Conservation (phyloP, 2,888 invertebrate genomes). For the Metellina segmentata region DNA sequence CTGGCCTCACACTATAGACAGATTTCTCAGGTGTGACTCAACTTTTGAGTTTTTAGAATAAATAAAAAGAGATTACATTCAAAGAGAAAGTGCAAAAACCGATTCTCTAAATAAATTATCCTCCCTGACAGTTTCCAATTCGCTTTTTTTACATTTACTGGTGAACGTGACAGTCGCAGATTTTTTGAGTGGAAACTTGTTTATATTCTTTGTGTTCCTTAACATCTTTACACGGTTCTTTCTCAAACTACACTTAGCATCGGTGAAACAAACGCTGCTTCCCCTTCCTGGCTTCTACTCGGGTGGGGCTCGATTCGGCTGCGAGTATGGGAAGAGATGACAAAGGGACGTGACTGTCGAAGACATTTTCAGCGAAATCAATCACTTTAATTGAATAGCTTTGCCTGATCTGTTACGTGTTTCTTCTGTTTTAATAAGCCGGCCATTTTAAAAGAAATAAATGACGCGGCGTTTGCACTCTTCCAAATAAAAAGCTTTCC, state of each 20-base stretch:
- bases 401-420: neutral
- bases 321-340: conserved; percentile 47
- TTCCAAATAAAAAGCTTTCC: neutral
- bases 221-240: neutral
- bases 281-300: neutral
- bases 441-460: neutral
- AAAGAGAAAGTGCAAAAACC: neutral
- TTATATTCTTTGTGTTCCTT: conserved; percentile 35
- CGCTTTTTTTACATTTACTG: conserved; percentile 34
- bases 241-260: too few relatives aligned
- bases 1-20: too few relatives aligned
- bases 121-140: conserved; percentile 42
- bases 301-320: neutral
- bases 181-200: conserved; percentile 24
- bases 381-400: conserved; percentile 62
- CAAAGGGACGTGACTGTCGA: conserved; percentile 48
- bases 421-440: conserved; percentile 32
- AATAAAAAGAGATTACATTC: too few relatives aligned
- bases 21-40: too few relatives aligned
- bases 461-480: neutral
- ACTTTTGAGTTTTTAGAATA: too few relatives aligned
- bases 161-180: conserved; percentile 35
- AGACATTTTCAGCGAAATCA: conserved; percentile 25
- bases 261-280: conserved; percentile 28
- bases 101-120: conserved; percentile 33